A percentile compares a stretch with the other conserved stretches of the same genome.
These are phyloP conservation scores for Thamnophis sirtalis DNA, from an alignment of 2,113 vertebrate genomes.

Conservation along the genomic window DNA sequence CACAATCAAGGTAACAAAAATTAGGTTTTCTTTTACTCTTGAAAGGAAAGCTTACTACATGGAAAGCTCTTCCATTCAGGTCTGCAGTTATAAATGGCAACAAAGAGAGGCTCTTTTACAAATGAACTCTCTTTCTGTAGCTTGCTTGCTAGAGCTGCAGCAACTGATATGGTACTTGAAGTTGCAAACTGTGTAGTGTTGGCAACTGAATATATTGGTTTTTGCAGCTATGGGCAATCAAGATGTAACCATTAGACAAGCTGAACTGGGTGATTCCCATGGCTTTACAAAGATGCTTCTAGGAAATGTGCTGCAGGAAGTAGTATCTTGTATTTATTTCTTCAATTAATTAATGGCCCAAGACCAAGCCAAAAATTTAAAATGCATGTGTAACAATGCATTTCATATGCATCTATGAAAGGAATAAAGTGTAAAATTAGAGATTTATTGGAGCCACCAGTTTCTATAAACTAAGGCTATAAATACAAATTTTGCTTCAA, in stretches of 20 bases:
- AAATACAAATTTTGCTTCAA: background rate
- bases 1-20: background rate
- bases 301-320: background rate
- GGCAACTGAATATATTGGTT: background rate
- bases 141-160: conserved; percentile 10
- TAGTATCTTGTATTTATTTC: background rate
- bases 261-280: background rate
- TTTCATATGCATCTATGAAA: background rate
- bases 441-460: background rate
- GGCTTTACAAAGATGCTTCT: background rate
- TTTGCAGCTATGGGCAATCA: background rate
- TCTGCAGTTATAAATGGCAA: conserved; percentile 41
- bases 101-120: conserved; percentile 39
- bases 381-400: background rate
- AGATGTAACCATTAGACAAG: background rate
- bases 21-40: background rate
- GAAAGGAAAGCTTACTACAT: background rate
- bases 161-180: conserved; percentile 22
- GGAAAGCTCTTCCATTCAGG: background rate
- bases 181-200: conserved; percentile 19
- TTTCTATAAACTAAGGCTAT: background rate
- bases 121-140: background rate
- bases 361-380: background rate
- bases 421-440: background rate
- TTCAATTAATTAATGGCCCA: background rate